A percentile compares a stretch with the other conserved stretches of the same genome.
Conservation (phyloP, 2,888 invertebrate genomes). For the Papilio demoleus region DNA sequence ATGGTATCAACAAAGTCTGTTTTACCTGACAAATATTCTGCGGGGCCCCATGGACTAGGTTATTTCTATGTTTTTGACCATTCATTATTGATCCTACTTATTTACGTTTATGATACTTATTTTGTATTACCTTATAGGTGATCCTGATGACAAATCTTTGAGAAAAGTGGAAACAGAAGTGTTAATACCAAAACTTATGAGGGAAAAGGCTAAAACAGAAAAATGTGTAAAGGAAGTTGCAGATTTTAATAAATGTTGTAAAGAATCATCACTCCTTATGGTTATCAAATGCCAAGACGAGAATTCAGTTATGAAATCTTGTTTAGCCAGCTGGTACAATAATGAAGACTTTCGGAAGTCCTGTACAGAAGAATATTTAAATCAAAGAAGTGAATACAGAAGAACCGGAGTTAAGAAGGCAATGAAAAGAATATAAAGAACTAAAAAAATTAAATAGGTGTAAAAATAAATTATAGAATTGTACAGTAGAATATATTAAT, state of each 20-base stretch:
- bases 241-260: constrained; percentile 89
- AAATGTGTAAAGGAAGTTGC: constrained; percentile 90
- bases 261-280: constrained; percentile 86
- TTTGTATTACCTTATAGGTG: constrained; percentile 82
- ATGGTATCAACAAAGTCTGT: constrained; percentile 59
- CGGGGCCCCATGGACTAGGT: constrained; percentile 85
- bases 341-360: constrained; percentile 88
- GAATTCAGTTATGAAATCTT: constrained; percentile 87
- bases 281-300: constrained; percentile 89
- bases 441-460: constrained; percentile 43
- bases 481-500: constrained; percentile 3
- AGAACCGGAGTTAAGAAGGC: constrained; percentile 89
- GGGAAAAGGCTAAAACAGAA: constrained; percentile 90
- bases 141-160: constrained; percentile 92
- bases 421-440: constrained; percentile 67
- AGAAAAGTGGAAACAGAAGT: constrained; percentile 95
- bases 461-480: constrained; percentile 25
- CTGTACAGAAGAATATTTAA: constrained; percentile 91
- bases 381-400: constrained; percentile 91
- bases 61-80: constrained; percentile 41
- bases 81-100: not conserved
- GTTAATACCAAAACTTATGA: constrained; percentile 93
- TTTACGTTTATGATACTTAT: not conserved
- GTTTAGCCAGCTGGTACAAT: constrained; percentile 89
- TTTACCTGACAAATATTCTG: constrained; percentile 68